These are phyloP conservation scores for Notiomystis cincta DNA, from an alignment of 2,113 vertebrate genomes.

Conservation along the genomic window DNA sequence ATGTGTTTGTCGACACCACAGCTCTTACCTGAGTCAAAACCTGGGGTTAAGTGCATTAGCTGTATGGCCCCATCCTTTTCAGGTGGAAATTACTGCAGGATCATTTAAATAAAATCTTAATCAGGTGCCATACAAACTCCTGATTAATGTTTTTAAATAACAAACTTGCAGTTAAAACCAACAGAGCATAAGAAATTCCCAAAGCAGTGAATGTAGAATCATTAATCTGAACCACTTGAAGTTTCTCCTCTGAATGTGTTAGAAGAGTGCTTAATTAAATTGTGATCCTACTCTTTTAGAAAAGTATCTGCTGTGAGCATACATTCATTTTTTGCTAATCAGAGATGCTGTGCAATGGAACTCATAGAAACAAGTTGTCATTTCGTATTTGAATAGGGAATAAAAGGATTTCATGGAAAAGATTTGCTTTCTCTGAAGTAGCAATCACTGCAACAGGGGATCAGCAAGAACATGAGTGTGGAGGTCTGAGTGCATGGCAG, in stretches of 20 bases:
- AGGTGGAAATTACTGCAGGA: not conserved
- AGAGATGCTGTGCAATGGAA: not conserved
- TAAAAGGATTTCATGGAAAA: not conserved
- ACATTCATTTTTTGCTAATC: not conserved
- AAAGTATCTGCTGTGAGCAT: not conserved
- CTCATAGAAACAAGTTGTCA: not conserved
- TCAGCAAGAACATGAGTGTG: not conserved
- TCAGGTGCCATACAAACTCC: slow-evolving; percentile 8
- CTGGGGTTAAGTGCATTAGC: not conserved
- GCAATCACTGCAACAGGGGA: not conserved
- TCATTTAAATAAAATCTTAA: slow-evolving; percentile 46
- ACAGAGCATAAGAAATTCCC: not conserved
- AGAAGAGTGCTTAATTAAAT: slow-evolving; percentile 14
- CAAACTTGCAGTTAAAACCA: slow-evolving; percentile 41
- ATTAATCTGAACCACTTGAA: slow-evolving; percentile 38
- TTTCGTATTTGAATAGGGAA: not conserved
- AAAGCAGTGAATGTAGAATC: not conserved
- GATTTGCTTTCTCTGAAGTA: not conserved
- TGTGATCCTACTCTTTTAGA: not conserved
- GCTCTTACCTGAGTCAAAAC: not conserved
- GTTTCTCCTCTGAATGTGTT: slow-evolving; percentile 23
- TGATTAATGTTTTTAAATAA: slow-evolving; percentile 53
- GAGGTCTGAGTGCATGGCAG: not conserved
- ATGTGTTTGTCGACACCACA: not conserved
- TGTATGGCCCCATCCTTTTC: not conserved